Base-by-base conservation (phyloP, 2,888 invertebrate species). In the Lepetodrilus schrolli region DNA sequence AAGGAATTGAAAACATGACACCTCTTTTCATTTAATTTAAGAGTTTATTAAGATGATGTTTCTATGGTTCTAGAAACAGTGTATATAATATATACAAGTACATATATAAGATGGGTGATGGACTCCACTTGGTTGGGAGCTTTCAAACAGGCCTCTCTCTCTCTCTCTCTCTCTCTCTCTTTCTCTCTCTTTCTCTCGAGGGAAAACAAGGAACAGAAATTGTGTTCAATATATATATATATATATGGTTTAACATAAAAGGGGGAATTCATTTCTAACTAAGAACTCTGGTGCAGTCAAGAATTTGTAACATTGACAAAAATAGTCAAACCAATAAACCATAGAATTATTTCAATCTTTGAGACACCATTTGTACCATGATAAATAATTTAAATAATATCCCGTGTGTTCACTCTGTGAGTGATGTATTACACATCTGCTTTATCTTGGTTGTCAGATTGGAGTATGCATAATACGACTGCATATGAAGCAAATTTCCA, bases 11-110 rank as follows among this genome's bases (percentile, higher is more conserved):
- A 58, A 58, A 8, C 17, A 50, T 21, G n/a, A 58, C 30, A 10
- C 38, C 1, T 43, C n/a, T 21, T n/a, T 68, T 47, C 68, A 38
- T 47, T 68, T 68, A 68, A 68, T 68, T 68, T 68, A 68, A 68
- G 58, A 68, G 23, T 68, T 68, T 43, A 43, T 68, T 43, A 47
- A 68, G 68, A 68, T 47, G 43, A 43, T 38, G 43, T 43, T 68
- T 43, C 47, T 68, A 43, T 68, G 38, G 65, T 26, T 23, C 38
- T 47, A 68, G 68, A 68, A 68, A 68, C 68, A 68, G 47, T 68
- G 38, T 68, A 68, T 68, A 68, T 43, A 68, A 21, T 68, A 68
- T 68, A 68, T 68, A 68, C 68, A 68, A 58, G 58, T 58, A 58
- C 58, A 58, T 58, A 30, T 58, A 58, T 20, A 30, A 30, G 30